phyloP scores from a whole-genome alignment of 2,113 vertebrate genomes.

The Oriolus oriolus region DNA sequence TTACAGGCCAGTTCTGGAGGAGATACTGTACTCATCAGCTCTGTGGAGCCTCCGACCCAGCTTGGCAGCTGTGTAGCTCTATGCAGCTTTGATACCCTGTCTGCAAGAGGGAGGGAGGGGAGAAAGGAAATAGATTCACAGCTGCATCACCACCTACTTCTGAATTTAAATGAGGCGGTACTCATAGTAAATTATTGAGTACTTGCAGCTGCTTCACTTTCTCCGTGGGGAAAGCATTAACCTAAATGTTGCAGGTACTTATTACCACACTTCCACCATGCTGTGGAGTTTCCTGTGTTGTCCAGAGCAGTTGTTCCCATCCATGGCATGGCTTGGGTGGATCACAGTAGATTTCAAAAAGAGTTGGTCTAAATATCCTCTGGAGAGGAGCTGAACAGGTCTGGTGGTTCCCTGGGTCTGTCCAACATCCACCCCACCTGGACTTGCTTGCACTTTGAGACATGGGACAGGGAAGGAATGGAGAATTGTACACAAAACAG shows the following conservation, averaged over 20 bases:
- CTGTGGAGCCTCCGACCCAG: background rate
- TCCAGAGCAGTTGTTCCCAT: background rate
- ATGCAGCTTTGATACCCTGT: background rate
- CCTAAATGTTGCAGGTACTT: background rate
- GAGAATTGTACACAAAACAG: background rate
- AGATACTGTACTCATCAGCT: background rate
- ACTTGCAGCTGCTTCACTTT: conserved; percentile 27
- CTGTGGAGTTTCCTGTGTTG: background rate
- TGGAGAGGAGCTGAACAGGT: background rate
- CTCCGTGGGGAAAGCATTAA: background rate
- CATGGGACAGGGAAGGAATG: background rate
- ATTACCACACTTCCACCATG: background rate
- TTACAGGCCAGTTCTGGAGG: background rate
- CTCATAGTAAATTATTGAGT: background rate
- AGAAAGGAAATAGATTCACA: background rate
- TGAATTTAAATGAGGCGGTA: background rate
- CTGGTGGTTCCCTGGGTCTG: background rate
- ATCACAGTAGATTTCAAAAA: background rate
- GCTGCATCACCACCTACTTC: conserved; percentile 7
- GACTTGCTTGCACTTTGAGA: background rate
- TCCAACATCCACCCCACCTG: background rate
- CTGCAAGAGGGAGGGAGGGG: background rate
- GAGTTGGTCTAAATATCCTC: background rate
- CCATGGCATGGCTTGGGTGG: background rate
- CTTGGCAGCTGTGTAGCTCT: background rate